Base-by-base conservation (phyloP, 1,140 invertebrate species). In the Hypothenemus hampei region DNA sequence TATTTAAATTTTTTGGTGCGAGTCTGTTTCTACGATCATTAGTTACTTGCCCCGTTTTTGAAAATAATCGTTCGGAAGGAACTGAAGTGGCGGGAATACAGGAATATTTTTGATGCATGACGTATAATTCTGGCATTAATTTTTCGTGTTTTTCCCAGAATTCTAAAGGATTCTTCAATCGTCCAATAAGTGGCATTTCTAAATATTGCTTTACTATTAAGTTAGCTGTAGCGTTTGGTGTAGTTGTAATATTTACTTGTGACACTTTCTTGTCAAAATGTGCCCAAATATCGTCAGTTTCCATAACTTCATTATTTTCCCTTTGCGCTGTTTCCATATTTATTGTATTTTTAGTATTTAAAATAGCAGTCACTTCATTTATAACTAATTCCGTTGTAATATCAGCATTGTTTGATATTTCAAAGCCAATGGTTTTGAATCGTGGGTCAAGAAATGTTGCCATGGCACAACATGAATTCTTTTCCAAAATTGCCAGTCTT, bases 1-100 rank as follows among this genome's bases (percentile, higher is more conserved):
- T 19, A 31, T 52, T 33, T 13, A 43, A 11, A 13, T 20, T 39
- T 44, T 43, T 52, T 11, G 11, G 4, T 15, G 36, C 13, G 6
- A 52, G 24, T 43, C 39, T 52, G 37, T 44, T 41, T 31, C 39
- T 3, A 22, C 26, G 50, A n/a, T 52, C 1, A 44, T 43, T 52
- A 3, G 23, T 5, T 8, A 31, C 18, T 33, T 43, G 50, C 44
- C 13, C 50, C 7, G 50, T 20, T 44, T 52, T 52, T 11, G 50
- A 52, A 21, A 52, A 52, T 13, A 52, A 19, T 16, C 48, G 35
- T 23, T 51, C 48, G 7, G 48, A 51, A 13, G 48, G 48, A 11
- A 51, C 48, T 24, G 48, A 51, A 1, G 47, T 37, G 5, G 16
- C 47, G 8, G 41, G 4, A 44, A 44, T 1, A 16, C 11, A 16